Base-by-base conservation (phyloP, 2,113 vertebrate species). In the Psilopsiagon aymara region DNA sequence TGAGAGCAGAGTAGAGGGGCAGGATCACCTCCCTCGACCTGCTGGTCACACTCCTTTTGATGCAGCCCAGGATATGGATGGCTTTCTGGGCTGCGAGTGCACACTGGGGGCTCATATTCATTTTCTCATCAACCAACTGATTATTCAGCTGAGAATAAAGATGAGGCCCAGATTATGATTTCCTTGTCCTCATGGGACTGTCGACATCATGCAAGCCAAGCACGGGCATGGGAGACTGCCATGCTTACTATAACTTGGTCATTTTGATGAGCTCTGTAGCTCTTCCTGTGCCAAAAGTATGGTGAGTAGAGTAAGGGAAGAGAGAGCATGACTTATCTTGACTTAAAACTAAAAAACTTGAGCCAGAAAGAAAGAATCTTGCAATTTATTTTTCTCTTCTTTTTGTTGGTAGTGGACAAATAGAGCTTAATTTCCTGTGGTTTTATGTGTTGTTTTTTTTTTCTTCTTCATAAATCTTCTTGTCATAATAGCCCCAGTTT, bases 91-190 rank as follows among this genome's bases (percentile, higher is more conserved):
- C 43, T 16, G 43, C 7, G 15, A 43, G 15, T 14, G 5, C 43
- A 43, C 43, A 43, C 43, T 43, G 43, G 15, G 3, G 3, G 7
- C 43, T 43, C 43, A 17, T 43, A 14, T 16, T 43, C 43, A 17
- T 43, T 43, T 43, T 43, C 16, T 43, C 43, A 43, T 43, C 43
- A 17, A 43, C 43, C 43, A 43, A 43, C 15, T 43, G 94, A 89
- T 95, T 95, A 89, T 75, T 77, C 89, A 95, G 46, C 93, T 82
- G 89, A 94, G 77, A 94, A 89, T 93, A 84, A 96, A 95, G 75
- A 90, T 91, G 90, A 79, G 35, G 63, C 47, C 43, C 62, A 76
- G 91, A 95, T 95, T 83, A 81, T 1, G 0, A 35, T 88, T 88
- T 95, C 31, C 28, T 79, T 94, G 27, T 87, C 66, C 86, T 43